Evolutionary conservation across 2,888 invertebrate species (phyloP), one percentile per base, ranked within the genome.

Genomic region (Heterodera filipjevi): DNA sequence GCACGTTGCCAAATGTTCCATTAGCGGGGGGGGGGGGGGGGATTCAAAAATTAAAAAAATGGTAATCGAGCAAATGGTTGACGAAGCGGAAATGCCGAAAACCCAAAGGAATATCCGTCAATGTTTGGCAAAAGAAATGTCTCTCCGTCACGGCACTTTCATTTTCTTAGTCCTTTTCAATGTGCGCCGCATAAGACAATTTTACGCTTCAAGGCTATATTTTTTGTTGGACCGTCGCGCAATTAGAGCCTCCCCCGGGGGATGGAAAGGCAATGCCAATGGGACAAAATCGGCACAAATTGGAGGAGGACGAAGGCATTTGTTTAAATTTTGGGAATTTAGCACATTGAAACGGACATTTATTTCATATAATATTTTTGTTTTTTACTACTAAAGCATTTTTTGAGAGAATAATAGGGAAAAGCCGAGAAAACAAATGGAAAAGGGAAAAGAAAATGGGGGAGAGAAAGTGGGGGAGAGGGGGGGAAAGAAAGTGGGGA

Each of bases 1-100:
- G 59, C 81, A 84, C 3, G 84, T 66, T 8, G 85, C 85, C 46
- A 85, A 79, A 14, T 82, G 81, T 66, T 85, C 85, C 85, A 85
- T 85, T 74, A n/a, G n/a, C n/a, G n/a, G n/a, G n/a, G n/a, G n/a
- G n/a, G n/a, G n/a, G n/a, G n/a, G n/a, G n/a, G n/a, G n/a, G n/a
- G n/a, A n/a, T 44, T 44, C 44, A 5, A 44, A 44, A 44, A 44
- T n/a, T n/a, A n/a, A n/a, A n/a, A n/a, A n/a, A n/a, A n/a, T n/a
- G n/a, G n/a, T n/a, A n/a, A n/a, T n/a, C n/a, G n/a, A n/a, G n/a
- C n/a, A n/a, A n/a, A n/a, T n/a, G n/a, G n/a, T n/a, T n/a, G n/a
- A n/a, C n/a, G n/a, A n/a, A n/a, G n/a, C n/a, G n/a, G n/a, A n/a
- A n/a, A n/a, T n/a, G n/a, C n/a, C n/a, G n/a, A n/a, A n/a, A n/a